phyloP scores from a whole-genome alignment of 92 coral and sea anemone species.

The Palythoa heliodiscus region DNA sequence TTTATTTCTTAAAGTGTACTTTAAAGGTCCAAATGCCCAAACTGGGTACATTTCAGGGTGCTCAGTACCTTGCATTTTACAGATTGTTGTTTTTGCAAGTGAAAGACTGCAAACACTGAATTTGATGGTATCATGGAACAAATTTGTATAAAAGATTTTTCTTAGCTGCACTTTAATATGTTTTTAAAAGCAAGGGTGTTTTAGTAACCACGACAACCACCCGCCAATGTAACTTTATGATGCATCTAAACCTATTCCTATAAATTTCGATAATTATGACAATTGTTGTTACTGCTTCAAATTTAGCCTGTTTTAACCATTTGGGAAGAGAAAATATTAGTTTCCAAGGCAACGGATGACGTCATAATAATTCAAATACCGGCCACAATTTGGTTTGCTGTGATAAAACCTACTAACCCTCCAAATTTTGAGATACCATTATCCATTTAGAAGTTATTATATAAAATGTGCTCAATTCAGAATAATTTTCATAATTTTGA shows the following conservation, averaged over 20 bases:
- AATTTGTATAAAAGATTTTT: not conserved
- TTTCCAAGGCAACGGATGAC: not conserved
- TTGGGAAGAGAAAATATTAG: not conserved
- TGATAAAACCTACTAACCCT: too few species aligned
- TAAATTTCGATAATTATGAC: too few species aligned
- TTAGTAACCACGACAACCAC: not conserved
- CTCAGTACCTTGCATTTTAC: not conserved
- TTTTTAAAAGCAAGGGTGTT: not conserved
- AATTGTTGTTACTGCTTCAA: not conserved
- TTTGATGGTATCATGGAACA: not conserved
- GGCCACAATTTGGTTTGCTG: too few species aligned
- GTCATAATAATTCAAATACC: too few species aligned
- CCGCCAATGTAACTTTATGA: not conserved
- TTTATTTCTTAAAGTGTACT: not conserved
- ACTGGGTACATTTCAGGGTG: not conserved
- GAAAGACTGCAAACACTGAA: not conserved
- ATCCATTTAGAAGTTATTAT: not conserved
- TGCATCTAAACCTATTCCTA: too few species aligned
- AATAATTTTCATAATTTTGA: not conserved
- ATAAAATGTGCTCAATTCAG: not conserved
- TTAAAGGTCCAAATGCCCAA: not conserved
- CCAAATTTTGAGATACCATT: not conserved
- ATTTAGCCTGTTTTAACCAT: not conserved
- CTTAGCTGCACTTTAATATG: not conserved
- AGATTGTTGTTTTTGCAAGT: not conserved